Evolutionary conservation across 1,140 invertebrate genomes (phyloP), one percentile per base, ranked within the genome.

Genomic region (Alviniconcha marisindica): DNA sequence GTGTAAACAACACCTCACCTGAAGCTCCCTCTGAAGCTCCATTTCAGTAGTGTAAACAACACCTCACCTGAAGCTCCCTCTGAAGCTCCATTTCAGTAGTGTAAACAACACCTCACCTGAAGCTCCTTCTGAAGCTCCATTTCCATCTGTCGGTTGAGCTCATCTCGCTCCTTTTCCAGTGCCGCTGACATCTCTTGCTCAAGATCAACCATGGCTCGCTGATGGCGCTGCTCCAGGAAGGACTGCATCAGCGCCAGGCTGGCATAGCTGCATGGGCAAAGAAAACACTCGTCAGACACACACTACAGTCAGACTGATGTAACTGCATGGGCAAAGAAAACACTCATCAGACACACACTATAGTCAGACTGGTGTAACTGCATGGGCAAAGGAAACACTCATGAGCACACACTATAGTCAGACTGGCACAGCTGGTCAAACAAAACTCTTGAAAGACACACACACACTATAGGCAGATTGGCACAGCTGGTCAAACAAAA

Each of bases 131-230:
- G 84, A 2, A 92, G 82, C 38, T 91, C 87, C 0, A 56, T 54
- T 83, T 93, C 88, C 36, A 92, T 81, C 51, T 90, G 77, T 36
- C 85, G 63, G 69, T 93, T 92, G 2, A 92, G 84, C 36, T 89
- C 84, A 33, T 91, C 90, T 66, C 85, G 88, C 42, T 86, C 79
- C 71, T 88, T 89, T 79, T 92, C 89, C 60, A 93, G 60, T 74
- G 92, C 91, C 5, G 88, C 42, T 28, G 89, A 82, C 90, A 92
- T 92, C 82, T 92, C 91, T 33, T 82, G 56, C 60, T 93, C 90
- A 5, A 93, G 86, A 4, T 92, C 87, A 2, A 86, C 79, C 85
- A 87, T 87, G 2, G 89, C 87, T 82, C 87, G 89, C 66, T 87
- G 88, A 78, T 91, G 90, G 48, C 86, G 82, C 83, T 91, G 90